Conservation (phyloP, 2,888 invertebrate genomes). For the Conistra vaccinii region DNA sequence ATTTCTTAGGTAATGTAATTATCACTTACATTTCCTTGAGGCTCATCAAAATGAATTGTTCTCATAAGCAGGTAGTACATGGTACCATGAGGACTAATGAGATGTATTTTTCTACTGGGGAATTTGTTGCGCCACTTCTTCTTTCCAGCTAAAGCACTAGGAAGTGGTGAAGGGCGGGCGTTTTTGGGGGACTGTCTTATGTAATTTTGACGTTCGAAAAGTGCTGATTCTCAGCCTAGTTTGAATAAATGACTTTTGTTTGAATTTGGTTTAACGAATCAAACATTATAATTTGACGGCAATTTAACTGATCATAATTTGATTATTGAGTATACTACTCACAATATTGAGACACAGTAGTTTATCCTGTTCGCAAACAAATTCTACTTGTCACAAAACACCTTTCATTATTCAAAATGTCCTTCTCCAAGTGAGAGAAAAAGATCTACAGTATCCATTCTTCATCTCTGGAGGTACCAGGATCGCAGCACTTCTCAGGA, state of each 20-base stretch:
- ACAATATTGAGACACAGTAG: not conserved
- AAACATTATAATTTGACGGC: not conserved
- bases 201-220: no score
- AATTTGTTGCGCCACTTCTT: no score
- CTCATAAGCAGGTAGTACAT: not conserved
- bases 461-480: slow-evolving; percentile 49
- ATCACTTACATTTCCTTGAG: slow-evolving; percentile 29
- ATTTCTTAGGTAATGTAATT: slow-evolving; percentile 45
- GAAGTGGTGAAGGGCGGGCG: no score
- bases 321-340: not conserved
- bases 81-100: not conserved
- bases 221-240: no score
- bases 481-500: slow-evolving; percentile 67
- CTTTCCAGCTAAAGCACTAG: no score
- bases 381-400: slow-evolving; percentile 12
- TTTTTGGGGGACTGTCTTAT: no score
- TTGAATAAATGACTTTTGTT: no score
- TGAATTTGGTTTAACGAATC: no score
- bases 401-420: slow-evolving; percentile 25
- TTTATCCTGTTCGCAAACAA: not conserved
- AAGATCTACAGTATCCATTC: slow-evolving; percentile 52
- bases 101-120: no score
- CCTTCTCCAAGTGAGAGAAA: slow-evolving; percentile 21
- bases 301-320: not conserved
- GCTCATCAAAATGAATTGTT: slow-evolving; percentile 40